Evolutionary conservation across 1,140 invertebrate species (phyloP), one percentile per base, ranked within the genome.

Genomic region (Cataglyphis hispanica): DNA sequence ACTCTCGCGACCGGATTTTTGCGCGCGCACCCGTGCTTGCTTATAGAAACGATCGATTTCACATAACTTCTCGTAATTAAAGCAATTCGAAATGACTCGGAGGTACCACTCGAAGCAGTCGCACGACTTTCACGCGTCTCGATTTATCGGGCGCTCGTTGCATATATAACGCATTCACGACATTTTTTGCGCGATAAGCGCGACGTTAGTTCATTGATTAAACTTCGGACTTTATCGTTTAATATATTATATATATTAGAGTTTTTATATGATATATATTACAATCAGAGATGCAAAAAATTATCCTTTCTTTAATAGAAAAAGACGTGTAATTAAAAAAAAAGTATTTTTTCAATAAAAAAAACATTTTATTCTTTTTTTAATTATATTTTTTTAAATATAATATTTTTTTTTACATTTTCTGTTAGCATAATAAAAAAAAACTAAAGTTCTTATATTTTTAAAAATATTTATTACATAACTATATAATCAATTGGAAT

Each of bases 71-170:
- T 83, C 8, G 70, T 70, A 88, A 88, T 63, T 76, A 78, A 87
- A 77, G 60, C 60, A 53, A 84, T 84, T 70, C 78, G 72, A 84
- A 56, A 80, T 2, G 56, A 37, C n/a, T 56, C 11, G 43, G 53
- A 46, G 50, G 56, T 27, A n/a, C n/a, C n/a, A n/a, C 37, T 27
- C 13, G 19, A 19, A 60, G 61, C 27, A 31, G 67, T 74, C 75
- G 66, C 34, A 22, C 70, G 75, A 76, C 87, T 88, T 87, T 87
- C 86, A 89, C 87, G 74, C 40, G 66, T 56, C 27, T n/a, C 56
- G 53, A 56, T 72, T 56, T 67, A 64, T 56, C 56, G 67, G n/a
- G 16, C 40, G 31, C 22, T 46, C 11, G n/a, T 80, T 60, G 53
- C 66, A 63, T 70, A 58, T 40, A 40, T 34, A 22, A 46, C 61